A percentile compares a stretch with the other conserved stretches of the same genome.
Conservation (phyloP, 1,140 invertebrate species). For the Trinorchestia longiramus region DNA sequence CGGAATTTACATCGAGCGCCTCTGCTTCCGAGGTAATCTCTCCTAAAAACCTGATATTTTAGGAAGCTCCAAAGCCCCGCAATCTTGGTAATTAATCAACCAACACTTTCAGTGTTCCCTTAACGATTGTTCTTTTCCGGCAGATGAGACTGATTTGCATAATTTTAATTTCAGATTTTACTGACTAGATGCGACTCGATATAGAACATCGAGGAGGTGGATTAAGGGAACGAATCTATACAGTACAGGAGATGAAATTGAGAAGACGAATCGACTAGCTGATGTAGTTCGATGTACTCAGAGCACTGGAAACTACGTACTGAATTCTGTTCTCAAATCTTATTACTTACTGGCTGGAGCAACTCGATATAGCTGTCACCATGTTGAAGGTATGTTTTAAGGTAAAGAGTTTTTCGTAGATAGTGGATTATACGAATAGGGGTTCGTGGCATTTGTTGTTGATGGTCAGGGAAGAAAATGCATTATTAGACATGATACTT, state of each 20-base stretch:
- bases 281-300: not conserved
- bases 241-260: not conserved
- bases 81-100: slow-evolving; percentile 49
- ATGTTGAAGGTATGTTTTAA: too few relatives aligned
- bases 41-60: slow-evolving; percentile 31
- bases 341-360: too few relatives aligned
- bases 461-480: too few relatives aligned
- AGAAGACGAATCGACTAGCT: not conserved
- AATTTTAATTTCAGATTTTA: slow-evolving; percentile 53
- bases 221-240: not conserved
- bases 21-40: slow-evolving; percentile 25
- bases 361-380: too few relatives aligned
- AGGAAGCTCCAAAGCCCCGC: slow-evolving; percentile 36
- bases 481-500: too few relatives aligned
- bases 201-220: not conserved
- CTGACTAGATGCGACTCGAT: not conserved
- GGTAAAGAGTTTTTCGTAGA: too few relatives aligned
- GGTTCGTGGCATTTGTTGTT: too few relatives aligned
- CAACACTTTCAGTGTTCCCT: slow-evolving; percentile 46
- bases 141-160: slow-evolving; percentile 10
- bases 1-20: not conserved
- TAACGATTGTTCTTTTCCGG: slow-evolving; percentile 39
- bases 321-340: not conserved
- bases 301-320: too few relatives aligned
- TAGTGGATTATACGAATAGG: too few relatives aligned